A percentile compares a stretch with the other conserved stretches of the same genome.
Evolutionary conservation across 2,888 invertebrate genomes (phyloP).

Genomic region (Spisula subtruncata): DNA sequence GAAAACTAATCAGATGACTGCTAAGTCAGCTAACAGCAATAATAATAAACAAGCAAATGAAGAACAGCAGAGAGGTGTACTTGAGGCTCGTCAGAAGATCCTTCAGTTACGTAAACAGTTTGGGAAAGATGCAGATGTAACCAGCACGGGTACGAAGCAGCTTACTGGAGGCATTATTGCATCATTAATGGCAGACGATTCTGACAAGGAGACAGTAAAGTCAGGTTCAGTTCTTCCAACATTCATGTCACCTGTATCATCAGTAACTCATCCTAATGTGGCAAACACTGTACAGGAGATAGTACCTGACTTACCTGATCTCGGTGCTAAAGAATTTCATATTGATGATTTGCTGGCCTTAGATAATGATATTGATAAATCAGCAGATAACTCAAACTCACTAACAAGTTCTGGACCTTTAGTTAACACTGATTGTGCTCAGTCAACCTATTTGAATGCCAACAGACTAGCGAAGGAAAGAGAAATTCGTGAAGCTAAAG

Average conservation of each 20-base stretch:
- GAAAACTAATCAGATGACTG: not conserved
- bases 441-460: conserved; percentile 71
- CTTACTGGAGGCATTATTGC: not conserved
- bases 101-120: conserved; percentile 57
- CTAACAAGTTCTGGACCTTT: not conserved
- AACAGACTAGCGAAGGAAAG: conserved; percentile 67
- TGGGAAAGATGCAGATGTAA: conserved; percentile 23
- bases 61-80: conserved; percentile 47
- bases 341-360: conserved; percentile 58
- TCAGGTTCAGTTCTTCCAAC: not conserved
- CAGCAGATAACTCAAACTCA: not conserved
- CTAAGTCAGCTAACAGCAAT: conserved; percentile 17
- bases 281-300: not conserved
- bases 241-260: conserved; percentile 23
- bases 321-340: conserved; percentile 66
- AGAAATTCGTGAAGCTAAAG: conserved; percentile 46
- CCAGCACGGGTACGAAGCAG: not conserved
- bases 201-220: not conserved
- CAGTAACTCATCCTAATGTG: not conserved
- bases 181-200: conserved; percentile 20
- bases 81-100: conserved; percentile 63
- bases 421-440: not conserved
- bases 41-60: not conserved
- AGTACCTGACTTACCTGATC: conserved; percentile 66
- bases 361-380: conserved; percentile 35